Evolutionary conservation across 2,113 vertebrate genomes (phyloP), one percentile per base, ranked within the genome.

Genomic region (Peromyscus maniculatus): DNA sequence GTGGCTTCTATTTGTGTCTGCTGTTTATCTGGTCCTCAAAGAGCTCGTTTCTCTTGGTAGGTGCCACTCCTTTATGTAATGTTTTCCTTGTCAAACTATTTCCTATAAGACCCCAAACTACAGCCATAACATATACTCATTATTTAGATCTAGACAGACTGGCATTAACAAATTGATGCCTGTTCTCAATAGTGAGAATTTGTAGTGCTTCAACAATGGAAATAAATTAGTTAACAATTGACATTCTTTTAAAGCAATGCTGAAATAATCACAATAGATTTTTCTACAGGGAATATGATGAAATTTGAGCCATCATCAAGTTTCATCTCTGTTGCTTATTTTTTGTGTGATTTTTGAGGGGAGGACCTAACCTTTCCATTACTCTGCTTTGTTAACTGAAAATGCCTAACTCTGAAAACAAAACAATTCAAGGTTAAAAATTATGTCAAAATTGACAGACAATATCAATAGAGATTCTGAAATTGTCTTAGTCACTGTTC

Each of bases 381-480:
- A 22, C 43, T 82, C 12, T 59, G 31, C 84, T 96, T 82, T 66
- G 64, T 90, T 67, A 49, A 7, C 36, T 59, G 36, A 83, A 59
- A 71, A 71, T 71, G 8, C 16, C 15, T 71, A 69, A 72, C 19
- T 8, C 71, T 72, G 80, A 24, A 83, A 24, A 83, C 22, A 83
- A 83, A 62, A 43, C 22, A 39, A 62, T 62, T 83, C 80, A 62
- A 83, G n/a, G n/a, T 3, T 55, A 80, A 55, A 19, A 83, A 39
- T 22, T 59, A 83, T 39, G n/a, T 69, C 43, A 49, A 62, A 89
- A 78, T 89, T 24, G 77, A 82, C 64, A 80, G 28, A 12, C 77
- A 82, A 89, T 75, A 28, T 86, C 59, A 91, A 17, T 46, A 77
- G 36, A 94, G 11, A 91, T 46, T 94, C 46, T 90, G 52, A 93